Percentiles rank a stretch among this genome's conserved stretches.
These are phyloP conservation scores for Semibalanus balanoides DNA, from an alignment of 1,140 invertebrate species.

Conservation along the genomic window DNA sequence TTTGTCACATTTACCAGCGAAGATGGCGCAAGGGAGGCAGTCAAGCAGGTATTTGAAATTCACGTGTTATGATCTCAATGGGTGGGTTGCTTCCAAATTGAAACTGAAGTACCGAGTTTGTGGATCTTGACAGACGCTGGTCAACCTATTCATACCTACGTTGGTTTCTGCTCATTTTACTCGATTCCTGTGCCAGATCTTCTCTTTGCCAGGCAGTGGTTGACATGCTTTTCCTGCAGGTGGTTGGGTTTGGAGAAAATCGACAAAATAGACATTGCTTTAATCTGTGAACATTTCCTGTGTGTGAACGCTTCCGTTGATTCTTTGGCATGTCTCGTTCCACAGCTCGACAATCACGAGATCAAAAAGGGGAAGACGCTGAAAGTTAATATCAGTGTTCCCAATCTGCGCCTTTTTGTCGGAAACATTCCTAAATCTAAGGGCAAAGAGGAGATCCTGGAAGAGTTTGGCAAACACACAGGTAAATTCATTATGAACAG, in stretches of 20 bases:
- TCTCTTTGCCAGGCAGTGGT: not conserved
- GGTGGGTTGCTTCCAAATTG: too few species aligned
- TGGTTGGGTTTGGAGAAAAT: too few species aligned
- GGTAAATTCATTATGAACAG: constrained; percentile 49
- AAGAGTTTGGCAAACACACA: constrained; percentile 99
- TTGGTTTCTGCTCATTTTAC: too few species aligned
- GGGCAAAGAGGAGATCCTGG: constrained; percentile 99
- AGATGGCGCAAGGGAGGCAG: constrained; percentile 81
- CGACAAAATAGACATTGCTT: too few species aligned
- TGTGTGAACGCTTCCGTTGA: too few species aligned
- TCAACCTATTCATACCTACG: too few species aligned
- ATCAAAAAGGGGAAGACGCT: constrained; percentile 97
- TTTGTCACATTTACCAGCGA: constrained; percentile 95
- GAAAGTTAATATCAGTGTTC: constrained; percentile 99
- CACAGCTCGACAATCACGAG: constrained; percentile 97
- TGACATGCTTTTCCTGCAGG: too few species aligned
- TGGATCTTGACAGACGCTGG: too few species aligned
- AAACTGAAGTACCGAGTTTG: too few species aligned
- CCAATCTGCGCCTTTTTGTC: constrained; percentile 99
- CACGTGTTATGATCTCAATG: too few species aligned
- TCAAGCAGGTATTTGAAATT: constrained; percentile 64
- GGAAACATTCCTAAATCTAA: constrained; percentile 99
- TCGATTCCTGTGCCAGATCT: not conserved
- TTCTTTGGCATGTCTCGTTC: not conserved
- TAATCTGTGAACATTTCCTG: too few species aligned